These are phyloP conservation scores for Pao palembangensis DNA, from an alignment of 2,113 vertebrate species.

Conservation along the genomic window DNA sequence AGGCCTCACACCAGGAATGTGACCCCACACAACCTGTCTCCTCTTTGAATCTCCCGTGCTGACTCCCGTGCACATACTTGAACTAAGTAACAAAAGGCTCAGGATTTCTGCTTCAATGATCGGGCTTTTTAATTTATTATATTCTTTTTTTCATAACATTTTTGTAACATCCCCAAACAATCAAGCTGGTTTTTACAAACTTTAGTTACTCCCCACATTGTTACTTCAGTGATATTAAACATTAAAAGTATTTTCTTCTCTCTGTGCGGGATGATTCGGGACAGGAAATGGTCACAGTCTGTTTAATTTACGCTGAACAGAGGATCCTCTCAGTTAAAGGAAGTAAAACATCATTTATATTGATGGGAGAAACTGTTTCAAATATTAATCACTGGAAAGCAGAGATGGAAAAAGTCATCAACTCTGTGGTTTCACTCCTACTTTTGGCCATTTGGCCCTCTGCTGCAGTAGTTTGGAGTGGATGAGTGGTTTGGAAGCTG, in stretches of 20 bases:
- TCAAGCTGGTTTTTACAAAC: too few species aligned
- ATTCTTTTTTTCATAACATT: too few species aligned
- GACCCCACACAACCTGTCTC: conserved; percentile 6
- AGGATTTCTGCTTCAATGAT: conserved; percentile 41
- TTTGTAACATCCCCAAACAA: too few species aligned
- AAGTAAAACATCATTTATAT: background rate
- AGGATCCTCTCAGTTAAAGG: too few species aligned
- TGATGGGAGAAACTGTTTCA: background rate
- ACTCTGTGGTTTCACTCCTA: conserved; percentile 15
- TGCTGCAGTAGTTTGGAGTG: conserved; percentile 33
- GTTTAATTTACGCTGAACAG: too few species aligned
- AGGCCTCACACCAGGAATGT: conserved; percentile 12
- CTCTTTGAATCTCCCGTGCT: conserved; percentile 12
- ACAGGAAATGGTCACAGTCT: too few species aligned
- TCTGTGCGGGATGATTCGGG: too few species aligned
- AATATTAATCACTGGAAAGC: background rate
- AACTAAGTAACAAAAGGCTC: conserved; percentile 28
- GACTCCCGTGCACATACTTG: conserved; percentile 32
- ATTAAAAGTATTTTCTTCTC: too few species aligned
- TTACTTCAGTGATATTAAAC: too few species aligned
- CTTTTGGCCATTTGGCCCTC: conserved; percentile 22
- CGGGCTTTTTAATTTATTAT: too few species aligned
- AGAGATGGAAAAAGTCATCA: background rate
- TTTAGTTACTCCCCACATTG: too few species aligned
- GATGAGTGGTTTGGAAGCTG: conserved; percentile 29